Evolutionary conservation across 2,888 invertebrate genomes (phyloP).

Genomic region (Napeogenes inachia): DNA sequence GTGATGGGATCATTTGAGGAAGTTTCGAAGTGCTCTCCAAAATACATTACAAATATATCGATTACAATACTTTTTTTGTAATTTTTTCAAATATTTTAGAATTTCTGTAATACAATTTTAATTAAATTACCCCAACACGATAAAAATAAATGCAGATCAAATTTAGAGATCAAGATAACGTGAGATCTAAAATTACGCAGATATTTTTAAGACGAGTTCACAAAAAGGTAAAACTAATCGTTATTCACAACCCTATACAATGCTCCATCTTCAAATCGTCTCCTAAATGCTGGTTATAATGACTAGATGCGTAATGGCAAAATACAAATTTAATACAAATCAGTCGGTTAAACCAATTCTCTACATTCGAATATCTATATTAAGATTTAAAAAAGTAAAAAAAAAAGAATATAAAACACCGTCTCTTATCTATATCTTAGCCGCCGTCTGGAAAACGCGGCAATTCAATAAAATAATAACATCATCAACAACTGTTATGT

Average conservation of each 20-base stretch:
- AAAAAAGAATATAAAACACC: constrained; percentile 32
- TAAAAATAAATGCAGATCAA: constrained; percentile 64
- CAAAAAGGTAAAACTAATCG: constrained; percentile 60
- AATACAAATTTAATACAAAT: constrained; percentile 33
- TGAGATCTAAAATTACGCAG: constrained; percentile 66
- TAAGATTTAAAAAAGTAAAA: constrained; percentile 17
- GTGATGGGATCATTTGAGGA: constrained; percentile 56
- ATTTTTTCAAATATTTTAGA: constrained; percentile 33
- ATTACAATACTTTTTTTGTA: constrained; percentile 55
- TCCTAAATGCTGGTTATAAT: constrained; percentile 52
- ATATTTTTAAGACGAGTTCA: constrained; percentile 45
- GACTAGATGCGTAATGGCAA: constrained; percentile 61
- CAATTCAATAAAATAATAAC: constrained; percentile 42
- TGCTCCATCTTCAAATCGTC: constrained; percentile 46
- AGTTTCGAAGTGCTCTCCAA: constrained; percentile 50
- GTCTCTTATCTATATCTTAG: constrained; percentile 36
- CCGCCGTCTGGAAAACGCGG: constrained; percentile 37
- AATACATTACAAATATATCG: constrained; percentile 54
- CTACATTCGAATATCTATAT: constrained; percentile 16
- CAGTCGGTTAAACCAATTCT: constrained; percentile 27
- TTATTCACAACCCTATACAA: constrained; percentile 75
- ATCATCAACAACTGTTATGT: constrained; percentile 33
- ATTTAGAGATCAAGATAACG: constrained; percentile 66
- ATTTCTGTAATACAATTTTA: constrained; percentile 18
- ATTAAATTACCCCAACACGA: constrained; percentile 28